phyloP scores from a whole-genome alignment of 1,140 invertebrate genomes.

The Lasaia peninsularis region DNA sequence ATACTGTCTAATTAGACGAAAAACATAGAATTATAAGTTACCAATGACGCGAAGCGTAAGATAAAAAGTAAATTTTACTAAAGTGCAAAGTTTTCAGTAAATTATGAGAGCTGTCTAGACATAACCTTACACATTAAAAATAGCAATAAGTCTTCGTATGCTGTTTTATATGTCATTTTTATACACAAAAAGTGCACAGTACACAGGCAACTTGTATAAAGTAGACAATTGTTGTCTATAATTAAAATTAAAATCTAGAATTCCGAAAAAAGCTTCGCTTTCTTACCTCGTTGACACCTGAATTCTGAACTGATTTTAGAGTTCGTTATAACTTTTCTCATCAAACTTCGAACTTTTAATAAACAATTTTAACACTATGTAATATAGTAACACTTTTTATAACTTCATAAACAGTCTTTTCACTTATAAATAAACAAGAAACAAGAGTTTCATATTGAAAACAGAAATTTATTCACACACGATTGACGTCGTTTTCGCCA shows the following conservation, averaged over 20 bases:
- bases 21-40: too few species aligned
- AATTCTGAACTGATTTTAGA: conserved; percentile 71
- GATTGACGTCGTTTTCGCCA: conserved; percentile 70
- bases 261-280: conserved; percentile 70
- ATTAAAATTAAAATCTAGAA: conserved; percentile 48
- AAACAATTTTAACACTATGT: conserved; percentile 43
- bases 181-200: neutral
- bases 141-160: conserved; percentile 46
- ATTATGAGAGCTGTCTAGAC: conserved; percentile 40
- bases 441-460: conserved; percentile 65
- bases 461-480: conserved; percentile 70
- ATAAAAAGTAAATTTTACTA: too few species aligned
- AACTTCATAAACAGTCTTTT: conserved; percentile 52
- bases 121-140: conserved; percentile 72
- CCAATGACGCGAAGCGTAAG: too few species aligned
- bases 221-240: neutral
- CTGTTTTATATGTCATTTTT: neutral
- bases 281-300: conserved; percentile 78
- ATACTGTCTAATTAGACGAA: neutral
- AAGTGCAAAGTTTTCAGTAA: too few species aligned
- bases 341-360: conserved; percentile 61
- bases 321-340: conserved; percentile 71
- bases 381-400: conserved; percentile 44
- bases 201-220: neutral
- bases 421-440: conserved; percentile 64